Percentiles rank a stretch among this genome's conserved stretches.
Conservation (phyloP, 2,113 vertebrate species). For the Jaculus jaculus region DNA sequence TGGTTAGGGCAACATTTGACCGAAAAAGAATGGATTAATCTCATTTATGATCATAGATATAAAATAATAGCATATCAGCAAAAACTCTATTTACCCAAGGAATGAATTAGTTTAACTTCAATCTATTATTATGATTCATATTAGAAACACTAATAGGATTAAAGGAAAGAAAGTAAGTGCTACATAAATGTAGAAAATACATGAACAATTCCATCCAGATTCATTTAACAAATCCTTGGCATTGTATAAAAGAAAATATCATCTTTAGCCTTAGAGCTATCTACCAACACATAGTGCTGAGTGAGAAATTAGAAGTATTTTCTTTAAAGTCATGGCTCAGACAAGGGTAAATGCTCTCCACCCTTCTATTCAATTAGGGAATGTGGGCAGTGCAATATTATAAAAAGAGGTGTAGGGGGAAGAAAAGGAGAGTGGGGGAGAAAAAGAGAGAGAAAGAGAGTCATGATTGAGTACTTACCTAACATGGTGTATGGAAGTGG, state of each 20-base stretch:
- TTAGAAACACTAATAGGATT: not conserved
- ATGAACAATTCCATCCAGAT: not conserved
- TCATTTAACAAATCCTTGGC: not conserved
- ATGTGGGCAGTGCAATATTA: not conserved
- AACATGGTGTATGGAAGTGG: not conserved
- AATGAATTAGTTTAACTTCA: slow-evolving; percentile 23
- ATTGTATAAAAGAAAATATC: not conserved
- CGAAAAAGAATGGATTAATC: not conserved
- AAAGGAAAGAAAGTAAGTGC: not conserved
- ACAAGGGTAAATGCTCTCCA: not conserved
- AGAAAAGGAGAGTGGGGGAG: not conserved
- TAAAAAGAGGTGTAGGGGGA: not conserved
- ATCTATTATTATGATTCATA: not conserved
- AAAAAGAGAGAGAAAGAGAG: not conserved
- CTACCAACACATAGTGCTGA: not conserved
- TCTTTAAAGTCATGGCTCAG: not conserved
- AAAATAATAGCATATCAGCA: not conserved
- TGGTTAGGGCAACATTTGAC: not conserved
- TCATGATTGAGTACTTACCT: not conserved
- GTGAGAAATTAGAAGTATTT: not conserved
- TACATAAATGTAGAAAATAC: not conserved
- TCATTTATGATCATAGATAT: not conserved
- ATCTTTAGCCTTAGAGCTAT: not conserved
- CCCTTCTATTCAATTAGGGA: not conserved
- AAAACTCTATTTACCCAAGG: not conserved